Evolutionary conservation across 2,888 invertebrate genomes (phyloP), one percentile per base, ranked within the genome.

Genomic region (Nymphalis c-album): DNA sequence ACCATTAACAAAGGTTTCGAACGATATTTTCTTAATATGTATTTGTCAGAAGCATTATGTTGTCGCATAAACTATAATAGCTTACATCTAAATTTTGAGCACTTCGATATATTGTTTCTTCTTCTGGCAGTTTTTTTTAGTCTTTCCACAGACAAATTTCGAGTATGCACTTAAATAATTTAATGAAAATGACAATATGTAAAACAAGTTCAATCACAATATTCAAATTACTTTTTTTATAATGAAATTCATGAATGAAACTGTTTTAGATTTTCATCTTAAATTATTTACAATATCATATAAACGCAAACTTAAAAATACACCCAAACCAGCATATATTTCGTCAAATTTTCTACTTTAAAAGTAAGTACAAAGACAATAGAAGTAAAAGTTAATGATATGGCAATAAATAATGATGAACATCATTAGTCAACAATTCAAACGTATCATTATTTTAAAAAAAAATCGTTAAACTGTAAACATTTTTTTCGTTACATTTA

Each of bases 191-290:
- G 8, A 60, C n/a, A 31, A 50, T 20, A 62, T 68, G 59, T 75
- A 72, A 75, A 73, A 73, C 72, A 64, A 71, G 69, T 71, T 71
- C 70, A 69, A 64, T 63, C 62, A 70, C 8, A 51, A 26, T 22
- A 57, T 57, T 40, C 8, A 18, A n/a, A 7, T 48, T 0, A n/a
- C 4, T n/a, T n/a, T 40, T 40, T 18, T 26, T 53, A 16, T 26
- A 7, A 57, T 7, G 2, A 17, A 18, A 57, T 40, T 40, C 20
- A 10, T 57, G 65, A 73, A 55, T 55, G 75, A 73, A 72, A 72
- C 64, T 63, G 75, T 75, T 75, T 72, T 73, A 75, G 67, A 60
- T 40, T 64, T 53, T 22, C 47, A 55, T 18, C 51, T 67, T 48
- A 68, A 40, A 69, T 48, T 65, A 69, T 45, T 60, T 57, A 63